A percentile compares a stretch with the other conserved stretches of the same genome.
phyloP scores from a whole-genome alignment of 1,140 invertebrate genomes.

The Drosophila lini region DNA sequence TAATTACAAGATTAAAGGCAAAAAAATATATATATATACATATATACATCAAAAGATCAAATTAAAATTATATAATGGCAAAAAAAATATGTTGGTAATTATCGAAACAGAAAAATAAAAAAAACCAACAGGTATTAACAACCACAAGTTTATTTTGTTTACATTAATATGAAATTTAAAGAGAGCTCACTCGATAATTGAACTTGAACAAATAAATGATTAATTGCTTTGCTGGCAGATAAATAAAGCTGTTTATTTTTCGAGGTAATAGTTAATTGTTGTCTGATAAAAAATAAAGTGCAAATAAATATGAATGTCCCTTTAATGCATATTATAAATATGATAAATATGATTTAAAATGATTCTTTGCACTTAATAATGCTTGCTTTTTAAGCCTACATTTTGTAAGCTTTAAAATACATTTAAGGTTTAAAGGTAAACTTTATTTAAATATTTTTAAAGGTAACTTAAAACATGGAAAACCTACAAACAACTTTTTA shows the following conservation, averaged over 20 bases:
- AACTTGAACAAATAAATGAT: conserved; percentile 20
- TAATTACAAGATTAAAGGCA: conserved; percentile 6
- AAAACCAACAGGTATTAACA: conserved; percentile 2
- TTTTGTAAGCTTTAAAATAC: neutral
- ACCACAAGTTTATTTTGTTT: conserved; percentile 6
- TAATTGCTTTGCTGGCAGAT: conserved; percentile 3
- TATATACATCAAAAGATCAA: neutral
- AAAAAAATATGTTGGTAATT: conserved; percentile 9
- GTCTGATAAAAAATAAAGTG: neutral
- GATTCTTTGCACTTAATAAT: conserved; percentile 1
- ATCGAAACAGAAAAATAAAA: neutral
- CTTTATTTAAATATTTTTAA: neutral
- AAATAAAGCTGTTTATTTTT: conserved; percentile 20
- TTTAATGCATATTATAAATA: neutral
- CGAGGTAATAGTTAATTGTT: conserved; percentile 7
- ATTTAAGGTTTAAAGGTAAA: neutral
- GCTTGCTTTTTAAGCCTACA: neutral
- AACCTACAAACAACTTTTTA: too few species aligned
- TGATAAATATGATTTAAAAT: neutral
- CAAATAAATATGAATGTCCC: neutral
- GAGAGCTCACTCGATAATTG: neutral
- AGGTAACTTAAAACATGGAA: neutral
- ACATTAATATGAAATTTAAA: conserved; percentile 4
- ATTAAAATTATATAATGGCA: conserved; percentile 5
- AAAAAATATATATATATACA: neutral